phyloP scores from a whole-genome alignment of 2,113 vertebrate genomes.

The Capreolus pygargus region DNA sequence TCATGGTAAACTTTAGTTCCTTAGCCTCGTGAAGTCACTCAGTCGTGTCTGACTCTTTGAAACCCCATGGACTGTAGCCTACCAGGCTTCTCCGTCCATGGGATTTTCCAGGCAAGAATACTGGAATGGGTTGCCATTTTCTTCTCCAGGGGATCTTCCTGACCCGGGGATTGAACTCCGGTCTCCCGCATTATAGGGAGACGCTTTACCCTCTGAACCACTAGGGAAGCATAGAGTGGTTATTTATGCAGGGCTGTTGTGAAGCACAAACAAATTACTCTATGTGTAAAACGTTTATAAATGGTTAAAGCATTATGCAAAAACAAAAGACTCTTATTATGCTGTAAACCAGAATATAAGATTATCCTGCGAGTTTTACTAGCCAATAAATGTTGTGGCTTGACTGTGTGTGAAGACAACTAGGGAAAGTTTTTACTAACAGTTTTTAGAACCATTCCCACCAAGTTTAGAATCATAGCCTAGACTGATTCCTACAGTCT shows the following conservation, averaged over 20 bases:
- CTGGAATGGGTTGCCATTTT: too few relatives aligned
- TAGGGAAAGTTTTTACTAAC: background rate
- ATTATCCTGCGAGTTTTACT: slow-evolving; percentile 32
- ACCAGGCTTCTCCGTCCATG: too few relatives aligned
- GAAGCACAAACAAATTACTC: background rate
- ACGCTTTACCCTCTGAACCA: too few relatives aligned
- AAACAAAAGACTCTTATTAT: slow-evolving; percentile 14
- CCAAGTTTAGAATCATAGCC: background rate
- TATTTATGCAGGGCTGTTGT: background rate
- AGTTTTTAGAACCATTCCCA: background rate
- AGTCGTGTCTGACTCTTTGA: too few relatives aligned
- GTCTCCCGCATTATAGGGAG: too few relatives aligned
- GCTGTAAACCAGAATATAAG: slow-evolving; percentile 10
- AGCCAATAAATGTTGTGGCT: slow-evolving; percentile 17
- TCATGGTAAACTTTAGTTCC: background rate
- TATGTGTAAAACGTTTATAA: background rate
- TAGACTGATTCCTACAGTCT: background rate
- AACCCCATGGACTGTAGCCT: too few relatives aligned
- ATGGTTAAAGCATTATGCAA: slow-evolving; percentile 30
- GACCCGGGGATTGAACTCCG: too few relatives aligned
- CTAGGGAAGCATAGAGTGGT: background rate
- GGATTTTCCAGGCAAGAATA: too few relatives aligned
- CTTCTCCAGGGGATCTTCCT: too few relatives aligned
- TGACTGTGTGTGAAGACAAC: background rate
- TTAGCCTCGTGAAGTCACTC: background rate